phyloP scores from a whole-genome alignment of 1,140 invertebrate genomes.

The Bombus breviceps region DNA sequence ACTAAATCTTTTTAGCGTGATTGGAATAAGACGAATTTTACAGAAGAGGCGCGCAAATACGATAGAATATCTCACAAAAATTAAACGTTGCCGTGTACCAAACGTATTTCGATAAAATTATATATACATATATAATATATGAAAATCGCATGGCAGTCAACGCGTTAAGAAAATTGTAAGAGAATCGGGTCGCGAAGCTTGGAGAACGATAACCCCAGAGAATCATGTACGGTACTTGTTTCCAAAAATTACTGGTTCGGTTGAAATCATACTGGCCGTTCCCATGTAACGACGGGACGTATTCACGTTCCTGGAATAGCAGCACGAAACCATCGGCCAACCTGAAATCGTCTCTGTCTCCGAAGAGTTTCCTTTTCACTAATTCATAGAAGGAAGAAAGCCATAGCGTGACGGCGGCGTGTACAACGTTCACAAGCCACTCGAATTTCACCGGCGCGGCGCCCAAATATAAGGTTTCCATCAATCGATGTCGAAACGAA shows the following conservation, averaged over 20 bases:
- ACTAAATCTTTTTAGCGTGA: too few species aligned
- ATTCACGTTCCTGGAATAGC: slow-evolving; percentile 28
- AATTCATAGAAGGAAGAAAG: slow-evolving; percentile 64
- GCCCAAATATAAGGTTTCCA: slow-evolving; percentile 29
- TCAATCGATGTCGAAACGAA: slow-evolving; percentile 27
- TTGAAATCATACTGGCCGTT: background rate
- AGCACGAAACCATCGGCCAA: slow-evolving; percentile 34
- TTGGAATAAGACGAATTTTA: too few species aligned
- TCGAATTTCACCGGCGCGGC: slow-evolving; percentile 17
- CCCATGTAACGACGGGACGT: background rate
- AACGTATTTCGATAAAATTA: too few species aligned
- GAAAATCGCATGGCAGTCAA: too few species aligned
- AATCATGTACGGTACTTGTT: background rate
- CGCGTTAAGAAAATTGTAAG: background rate
- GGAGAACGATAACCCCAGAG: background rate
- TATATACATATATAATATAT: too few species aligned
- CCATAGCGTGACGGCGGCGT: slow-evolving; percentile 50
- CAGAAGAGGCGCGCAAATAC: too few species aligned
- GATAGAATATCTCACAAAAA: too few species aligned
- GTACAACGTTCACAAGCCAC: background rate
- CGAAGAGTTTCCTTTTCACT: slow-evolving; percentile 63
- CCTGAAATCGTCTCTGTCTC: slow-evolving; percentile 29
- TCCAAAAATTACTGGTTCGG: slow-evolving; percentile 35
- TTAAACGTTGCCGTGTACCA: too few species aligned
- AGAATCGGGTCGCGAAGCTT: background rate